Percentiles rank a stretch among this genome's conserved stretches.
phyloP scores from a whole-genome alignment of 2,888 invertebrate species.

The Zygaena filipendulae region DNA sequence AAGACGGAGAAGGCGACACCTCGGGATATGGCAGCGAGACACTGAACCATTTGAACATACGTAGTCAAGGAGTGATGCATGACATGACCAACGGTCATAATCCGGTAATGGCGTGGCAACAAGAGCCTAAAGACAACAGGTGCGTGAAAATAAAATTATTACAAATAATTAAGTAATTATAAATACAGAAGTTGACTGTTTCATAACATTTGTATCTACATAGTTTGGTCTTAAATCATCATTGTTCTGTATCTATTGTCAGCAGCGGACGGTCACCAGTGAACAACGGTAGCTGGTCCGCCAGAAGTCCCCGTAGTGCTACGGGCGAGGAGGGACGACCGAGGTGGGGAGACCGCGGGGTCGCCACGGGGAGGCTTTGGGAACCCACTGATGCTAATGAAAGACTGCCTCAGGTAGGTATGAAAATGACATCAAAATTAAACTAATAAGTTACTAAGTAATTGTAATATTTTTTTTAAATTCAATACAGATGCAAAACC shows the following conservation, averaged over 20 bases:
- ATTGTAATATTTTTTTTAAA: neutral
- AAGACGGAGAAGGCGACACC: slow-evolving; percentile 77
- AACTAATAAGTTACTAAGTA: neutral
- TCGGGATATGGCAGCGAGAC: slow-evolving; percentile 88
- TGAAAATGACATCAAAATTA: too few relatives aligned
- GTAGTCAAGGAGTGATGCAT: slow-evolving; percentile 28
- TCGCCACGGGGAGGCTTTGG: slow-evolving; percentile 75
- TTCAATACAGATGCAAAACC: slow-evolving; percentile 56
- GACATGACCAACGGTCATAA: slow-evolving; percentile 26
- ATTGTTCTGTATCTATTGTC: too few relatives aligned
- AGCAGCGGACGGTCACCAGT: slow-evolving; percentile 26
- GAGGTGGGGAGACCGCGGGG: slow-evolving; percentile 79
- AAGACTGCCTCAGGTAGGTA: slow-evolving; percentile 54
- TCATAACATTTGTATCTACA: too few relatives aligned
- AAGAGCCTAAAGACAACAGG: slow-evolving; percentile 46
- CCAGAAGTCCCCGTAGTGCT: slow-evolving; percentile 36
- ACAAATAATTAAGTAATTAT: slow-evolving; percentile 2
- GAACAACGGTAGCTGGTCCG: slow-evolving; percentile 44
- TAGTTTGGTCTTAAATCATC: too few relatives aligned
- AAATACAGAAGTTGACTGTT: too few relatives aligned
- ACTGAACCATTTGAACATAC: slow-evolving; percentile 58
- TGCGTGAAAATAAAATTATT: too few relatives aligned
- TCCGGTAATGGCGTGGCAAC: slow-evolving; percentile 57
- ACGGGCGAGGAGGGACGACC: slow-evolving; percentile 71
- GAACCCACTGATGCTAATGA: slow-evolving; percentile 66